phyloP scores from a whole-genome alignment of 2,888 invertebrate genomes.

The Ptilodon capucinus region DNA sequence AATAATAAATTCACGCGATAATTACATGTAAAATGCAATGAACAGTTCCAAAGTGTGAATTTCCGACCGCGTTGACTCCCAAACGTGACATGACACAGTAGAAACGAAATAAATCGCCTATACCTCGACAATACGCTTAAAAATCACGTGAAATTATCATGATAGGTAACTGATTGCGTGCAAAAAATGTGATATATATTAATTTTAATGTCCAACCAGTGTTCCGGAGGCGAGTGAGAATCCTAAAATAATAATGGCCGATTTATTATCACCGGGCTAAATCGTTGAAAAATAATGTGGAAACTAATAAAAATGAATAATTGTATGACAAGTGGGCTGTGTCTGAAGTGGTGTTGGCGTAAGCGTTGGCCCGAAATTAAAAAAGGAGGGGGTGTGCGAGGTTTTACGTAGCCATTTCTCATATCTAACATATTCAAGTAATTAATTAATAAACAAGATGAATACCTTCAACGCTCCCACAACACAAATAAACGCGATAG shows the following conservation, averaged over 20 bases:
- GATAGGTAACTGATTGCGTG: constrained; percentile 8
- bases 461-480: constrained; percentile 77
- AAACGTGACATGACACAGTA: constrained; percentile 44
- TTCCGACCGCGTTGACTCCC: constrained; percentile 28
- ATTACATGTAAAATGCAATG: constrained; percentile 20
- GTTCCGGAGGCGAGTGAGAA: constrained; percentile 33
- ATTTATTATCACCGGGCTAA: constrained; percentile 63
- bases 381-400: constrained; percentile 26
- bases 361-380: constrained; percentile 67
- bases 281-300: constrained; percentile 49
- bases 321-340: constrained; percentile 61
- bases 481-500: constrained; percentile 74
- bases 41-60: constrained; percentile 30
- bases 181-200: constrained; percentile 37
- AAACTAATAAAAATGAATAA: constrained; percentile 63
- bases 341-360: constrained; percentile 76
- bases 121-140: constrained; percentile 40
- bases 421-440: constrained; percentile 23
- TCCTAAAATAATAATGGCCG: constrained; percentile 55
- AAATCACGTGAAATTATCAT: constrained; percentile 27
- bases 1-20: constrained; percentile 27
- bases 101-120: constrained; percentile 32
- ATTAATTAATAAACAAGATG: constrained; percentile 55
- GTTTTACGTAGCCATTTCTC: constrained; percentile 39
- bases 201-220: constrained; percentile 34